Percentiles rank a stretch among this genome's conserved stretches.
phyloP scores from a whole-genome alignment of 2,113 vertebrate species.

The Boulengeromyrus knoepffleri region DNA sequence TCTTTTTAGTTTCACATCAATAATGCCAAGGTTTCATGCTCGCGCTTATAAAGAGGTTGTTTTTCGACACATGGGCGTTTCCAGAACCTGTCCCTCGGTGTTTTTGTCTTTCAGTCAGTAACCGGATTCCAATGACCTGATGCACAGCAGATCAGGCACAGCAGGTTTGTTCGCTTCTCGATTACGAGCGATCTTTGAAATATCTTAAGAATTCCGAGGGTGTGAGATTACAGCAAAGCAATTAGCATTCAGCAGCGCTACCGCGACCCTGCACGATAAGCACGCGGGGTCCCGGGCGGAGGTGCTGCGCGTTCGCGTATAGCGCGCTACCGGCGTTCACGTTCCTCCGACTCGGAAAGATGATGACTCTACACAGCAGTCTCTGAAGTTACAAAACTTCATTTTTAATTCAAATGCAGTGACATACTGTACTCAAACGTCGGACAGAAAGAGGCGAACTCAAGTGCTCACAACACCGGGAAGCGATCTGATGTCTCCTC shows the following conservation, averaged over 20 bases:
- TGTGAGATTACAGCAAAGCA: conserved; percentile 2
- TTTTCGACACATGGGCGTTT: conserved; percentile 37
- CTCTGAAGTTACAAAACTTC: background rate
- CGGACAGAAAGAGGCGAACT: conserved; percentile 3
- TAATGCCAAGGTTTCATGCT: background rate
- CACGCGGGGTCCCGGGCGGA: background rate
- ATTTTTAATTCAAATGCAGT: conserved; percentile 1
- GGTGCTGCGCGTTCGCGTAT: background rate
- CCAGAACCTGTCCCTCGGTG: conserved; percentile 49
- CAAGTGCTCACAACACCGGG: background rate
- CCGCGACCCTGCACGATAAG: background rate
- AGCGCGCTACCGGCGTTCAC: background rate
- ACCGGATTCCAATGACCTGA: conserved; percentile 41
- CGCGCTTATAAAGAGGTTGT: conserved; percentile 13
- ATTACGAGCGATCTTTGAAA: background rate
- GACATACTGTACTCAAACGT: conserved; percentile 13
- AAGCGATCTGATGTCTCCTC: background rate
- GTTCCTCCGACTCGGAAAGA: background rate
- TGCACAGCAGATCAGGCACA: background rate
- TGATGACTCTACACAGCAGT: background rate
- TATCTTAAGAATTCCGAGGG: background rate
- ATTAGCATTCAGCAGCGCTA: background rate
- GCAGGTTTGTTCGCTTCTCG: background rate
- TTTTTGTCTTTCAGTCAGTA: conserved; percentile 29
- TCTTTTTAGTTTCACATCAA: conserved; percentile 3